Evolutionary conservation across 2,888 invertebrate genomes (phyloP).

Genomic region (Drosophila mayaguana): DNA sequence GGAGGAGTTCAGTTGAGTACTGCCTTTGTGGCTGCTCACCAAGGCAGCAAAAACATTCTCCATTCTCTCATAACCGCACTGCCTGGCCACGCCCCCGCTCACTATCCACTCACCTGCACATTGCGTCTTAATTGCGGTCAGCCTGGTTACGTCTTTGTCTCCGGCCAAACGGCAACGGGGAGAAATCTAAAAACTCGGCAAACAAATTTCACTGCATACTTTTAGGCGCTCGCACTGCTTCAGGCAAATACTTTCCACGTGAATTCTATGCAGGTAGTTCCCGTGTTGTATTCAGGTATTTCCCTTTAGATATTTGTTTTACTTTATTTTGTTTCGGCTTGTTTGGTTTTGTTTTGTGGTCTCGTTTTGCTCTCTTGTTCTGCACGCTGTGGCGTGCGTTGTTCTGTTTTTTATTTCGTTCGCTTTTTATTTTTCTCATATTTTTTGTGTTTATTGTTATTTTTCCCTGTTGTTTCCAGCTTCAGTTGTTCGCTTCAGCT

Average conservation of each 20-base stretch:
- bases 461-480: background rate
- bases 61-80: conserved; percentile 27
- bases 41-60: conserved; percentile 46
- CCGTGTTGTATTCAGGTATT: conserved; percentile 27
- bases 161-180: conserved; percentile 35
- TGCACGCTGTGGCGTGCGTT: conserved; percentile 46
- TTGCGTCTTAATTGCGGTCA: conserved; percentile 75
- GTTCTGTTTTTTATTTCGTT: conserved; percentile 5
- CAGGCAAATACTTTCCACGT: conserved; percentile 34
- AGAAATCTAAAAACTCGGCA: conserved; percentile 46
- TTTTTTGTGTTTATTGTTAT: conserved; percentile 3
- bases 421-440: conserved; percentile 5
- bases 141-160: conserved; percentile 67
- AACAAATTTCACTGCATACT: conserved; percentile 61
- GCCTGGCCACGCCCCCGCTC: background rate
- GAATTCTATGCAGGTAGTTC: conserved; percentile 43
- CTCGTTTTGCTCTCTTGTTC: conserved; percentile 23
- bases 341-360: conserved; percentile 40
- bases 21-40: conserved; percentile 52
- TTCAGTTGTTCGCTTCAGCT: conserved; percentile 38
- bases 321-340: conserved; percentile 29
- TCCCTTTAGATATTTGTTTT: conserved; percentile 18
- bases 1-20: conserved; percentile 13
- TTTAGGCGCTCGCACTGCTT: conserved; percentile 47
- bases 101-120: conserved; percentile 37